A percentile compares a stretch with the other conserved stretches of the same genome.
Conservation (phyloP, 2,888 invertebrate species). For the Pterostichus niger region DNA sequence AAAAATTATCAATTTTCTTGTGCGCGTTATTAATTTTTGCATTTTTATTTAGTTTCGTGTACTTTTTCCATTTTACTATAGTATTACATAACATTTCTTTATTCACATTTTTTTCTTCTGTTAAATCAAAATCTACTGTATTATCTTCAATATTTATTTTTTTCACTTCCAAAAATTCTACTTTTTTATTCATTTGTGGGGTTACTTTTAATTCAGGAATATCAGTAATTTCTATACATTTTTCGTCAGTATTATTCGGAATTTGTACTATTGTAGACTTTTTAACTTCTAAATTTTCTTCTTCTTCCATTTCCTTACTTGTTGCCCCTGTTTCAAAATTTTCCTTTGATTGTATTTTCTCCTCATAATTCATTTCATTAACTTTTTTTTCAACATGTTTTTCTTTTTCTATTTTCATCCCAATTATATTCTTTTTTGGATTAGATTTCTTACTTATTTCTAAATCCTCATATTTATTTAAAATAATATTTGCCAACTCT, state of each 20-base stretch:
- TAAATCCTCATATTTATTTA: slow-evolving; percentile 49
- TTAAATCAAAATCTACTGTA: slow-evolving; percentile 36
- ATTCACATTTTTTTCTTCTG: slow-evolving; percentile 53
- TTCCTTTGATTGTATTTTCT: slow-evolving; percentile 26
- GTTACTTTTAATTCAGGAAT: slow-evolving; percentile 59
- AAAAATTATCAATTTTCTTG: slow-evolving; percentile 72
- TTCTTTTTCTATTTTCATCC: slow-evolving; percentile 55
- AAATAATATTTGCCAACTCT: slow-evolving; percentile 68
- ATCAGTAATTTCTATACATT: slow-evolving; percentile 28
- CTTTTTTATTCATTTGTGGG: slow-evolving; percentile 29
- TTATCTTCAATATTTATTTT: slow-evolving; percentile 42
- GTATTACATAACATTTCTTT: not conserved
- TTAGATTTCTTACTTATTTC: not conserved
- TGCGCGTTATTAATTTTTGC: slow-evolving; percentile 59
- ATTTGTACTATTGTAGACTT: not conserved
- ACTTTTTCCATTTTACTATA: slow-evolving; percentile 68
- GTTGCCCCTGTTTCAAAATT: not conserved
- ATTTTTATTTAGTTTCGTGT: slow-evolving; percentile 64
- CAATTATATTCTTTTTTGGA: slow-evolving; percentile 59
- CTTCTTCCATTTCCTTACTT: slow-evolving; percentile 12
- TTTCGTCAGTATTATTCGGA: slow-evolving; percentile 46
- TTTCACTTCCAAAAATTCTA: slow-evolving; percentile 42
- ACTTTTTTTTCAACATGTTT: slow-evolving; percentile 32
- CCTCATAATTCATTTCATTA: not conserved
- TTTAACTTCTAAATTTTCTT: not conserved